Conservation (phyloP, 2,113 vertebrate species). For the Stomatorhinus ivindoensis region DNA sequence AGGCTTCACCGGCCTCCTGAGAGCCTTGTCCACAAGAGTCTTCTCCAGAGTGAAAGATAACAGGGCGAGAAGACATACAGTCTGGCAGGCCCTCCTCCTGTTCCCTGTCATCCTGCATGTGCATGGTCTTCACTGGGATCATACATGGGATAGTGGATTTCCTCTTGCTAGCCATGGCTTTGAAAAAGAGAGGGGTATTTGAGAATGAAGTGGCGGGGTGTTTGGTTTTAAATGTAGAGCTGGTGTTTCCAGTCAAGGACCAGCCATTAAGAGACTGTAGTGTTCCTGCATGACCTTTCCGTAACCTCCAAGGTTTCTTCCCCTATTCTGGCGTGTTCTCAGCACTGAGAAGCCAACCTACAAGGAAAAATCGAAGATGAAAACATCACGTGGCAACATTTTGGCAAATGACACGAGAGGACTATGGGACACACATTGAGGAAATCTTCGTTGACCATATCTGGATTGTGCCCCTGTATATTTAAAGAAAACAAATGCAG, state of each 20-base stretch:
- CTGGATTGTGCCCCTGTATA: background rate
- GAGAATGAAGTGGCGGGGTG: slow-evolving; percentile 27
- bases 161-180: slow-evolving; percentile 91
- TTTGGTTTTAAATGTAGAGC: slow-evolving; percentile 38
- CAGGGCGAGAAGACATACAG: slow-evolving; percentile 41
- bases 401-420: background rate
- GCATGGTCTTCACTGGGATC: slow-evolving; percentile 84
- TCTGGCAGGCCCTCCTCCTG: slow-evolving; percentile 45
- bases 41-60: slow-evolving; percentile 28
- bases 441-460: background rate
- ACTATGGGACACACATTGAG: background rate
- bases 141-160: slow-evolving; percentile 95
- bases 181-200: slow-evolving; percentile 28
- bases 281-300: slow-evolving; percentile 39
- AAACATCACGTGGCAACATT: background rate
- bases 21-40: slow-evolving; percentile 36
- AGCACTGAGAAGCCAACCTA: slow-evolving; percentile 39
- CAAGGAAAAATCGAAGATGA: slow-evolving; percentile 20
- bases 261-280: slow-evolving; percentile 49
- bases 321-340: slow-evolving; percentile 43
- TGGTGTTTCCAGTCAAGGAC: slow-evolving; percentile 41
- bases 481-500: background rate
- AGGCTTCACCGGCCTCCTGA: slow-evolving; percentile 43
- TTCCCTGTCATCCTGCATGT: slow-evolving; percentile 57
- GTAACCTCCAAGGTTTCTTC: slow-evolving; percentile 36